Evolutionary conservation across 2,797 vertebrate genomes (phyloP), one percentile per base, ranked within the genome.

Genomic region (Tolypeutes matacus): DNA sequence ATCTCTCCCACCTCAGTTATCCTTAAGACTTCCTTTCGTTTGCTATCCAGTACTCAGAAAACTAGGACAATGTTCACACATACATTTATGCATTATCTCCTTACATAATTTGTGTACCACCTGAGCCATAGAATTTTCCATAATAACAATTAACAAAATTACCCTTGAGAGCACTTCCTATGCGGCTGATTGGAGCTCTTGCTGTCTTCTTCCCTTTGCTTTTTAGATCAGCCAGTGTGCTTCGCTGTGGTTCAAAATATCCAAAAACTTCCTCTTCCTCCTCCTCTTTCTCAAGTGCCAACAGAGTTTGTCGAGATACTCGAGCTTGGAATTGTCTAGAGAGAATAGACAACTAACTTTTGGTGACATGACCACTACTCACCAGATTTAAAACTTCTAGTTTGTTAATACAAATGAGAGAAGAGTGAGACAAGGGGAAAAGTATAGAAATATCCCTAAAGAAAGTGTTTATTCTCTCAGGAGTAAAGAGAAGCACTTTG

Each of bases 311-410:
- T 27, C 99, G 99, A 94, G 99, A 99, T 82, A 99, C 99, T 73
- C 99, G 99, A 36, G 99, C 98, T 98, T 99, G 99, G 97, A 99
- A 99, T 93, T 99, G 99, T n/a, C 99, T 99, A 89, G 73, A 58
- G 2, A 92, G 14, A 97, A 85, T 5, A 49, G 53, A 89, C 42
- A 46, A 69, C 62, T 34, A 60, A 73, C n/a, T 92, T 64, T 80
- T 78, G 75, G 31, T 78, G 84, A 95, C 23, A 65, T 75, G 18
- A 89, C 23, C 21, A 89, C 29, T 88, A 92, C 12, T 87, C 9
- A 65, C 11, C 31, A 90, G 58, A 91, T n/a, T 89, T 42, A 91
- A 87, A 83, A 86, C 83, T 76, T 85, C 72, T 72, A 72, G 84
- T 75, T 94, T 95, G 42, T 81, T 82, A 86, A 96, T 83, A 69